Conservation (phyloP, 2,888 invertebrate species). For the Lamellibrachia satsuma region DNA sequence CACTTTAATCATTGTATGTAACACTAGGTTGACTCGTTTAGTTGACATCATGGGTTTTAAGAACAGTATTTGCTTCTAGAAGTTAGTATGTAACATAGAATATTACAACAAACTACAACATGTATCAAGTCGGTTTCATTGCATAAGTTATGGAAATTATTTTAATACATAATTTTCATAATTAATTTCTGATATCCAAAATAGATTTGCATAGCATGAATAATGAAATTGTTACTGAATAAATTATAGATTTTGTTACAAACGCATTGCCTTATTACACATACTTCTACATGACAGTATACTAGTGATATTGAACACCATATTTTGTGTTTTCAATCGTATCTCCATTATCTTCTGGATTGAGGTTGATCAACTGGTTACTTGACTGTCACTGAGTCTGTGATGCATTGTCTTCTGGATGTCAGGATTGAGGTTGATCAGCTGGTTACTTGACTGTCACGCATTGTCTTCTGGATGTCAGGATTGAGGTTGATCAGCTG, state of each 20-base stretch:
- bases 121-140: background rate
- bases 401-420: background rate
- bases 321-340: background rate
- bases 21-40: background rate
- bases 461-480: slow-evolving; percentile 42
- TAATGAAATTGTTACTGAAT: slow-evolving; percentile 6
- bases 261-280: background rate
- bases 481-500: slow-evolving; percentile 82
- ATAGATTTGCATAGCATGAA: background rate
- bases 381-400: background rate
- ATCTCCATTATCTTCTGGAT: background rate
- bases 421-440: slow-evolving; percentile 80
- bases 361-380: background rate
- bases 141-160: background rate
- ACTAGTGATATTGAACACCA: background rate
- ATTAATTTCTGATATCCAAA: background rate
- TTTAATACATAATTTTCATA: background rate
- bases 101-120: background rate
- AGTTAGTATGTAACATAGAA: background rate
- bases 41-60: slow-evolving; percentile 11
- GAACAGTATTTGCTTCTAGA: slow-evolving; percentile 13
- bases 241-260: background rate
- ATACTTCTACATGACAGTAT: background rate
- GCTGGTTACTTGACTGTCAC: slow-evolving; percentile 82
- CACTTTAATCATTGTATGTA: background rate